phyloP scores from a whole-genome alignment of 1,140 invertebrate genomes.

The Aphidius gifuensis region DNA sequence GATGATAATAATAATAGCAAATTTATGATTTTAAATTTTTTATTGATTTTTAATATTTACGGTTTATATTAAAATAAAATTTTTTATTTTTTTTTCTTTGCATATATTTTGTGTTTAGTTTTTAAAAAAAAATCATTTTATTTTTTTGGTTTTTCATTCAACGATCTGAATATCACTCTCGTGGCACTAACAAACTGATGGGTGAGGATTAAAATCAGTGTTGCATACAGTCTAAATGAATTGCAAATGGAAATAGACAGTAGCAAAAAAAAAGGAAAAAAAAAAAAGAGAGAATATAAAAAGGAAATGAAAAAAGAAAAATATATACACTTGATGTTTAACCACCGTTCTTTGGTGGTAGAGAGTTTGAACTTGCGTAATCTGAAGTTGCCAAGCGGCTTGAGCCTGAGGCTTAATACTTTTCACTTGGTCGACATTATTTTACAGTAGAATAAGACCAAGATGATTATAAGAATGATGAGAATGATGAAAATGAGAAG shows the following conservation, averaged over 20 bases:
- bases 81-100: too few species aligned
- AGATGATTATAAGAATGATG: slow-evolving; percentile 6
- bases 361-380: slow-evolving; percentile 7
- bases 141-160: too few species aligned
- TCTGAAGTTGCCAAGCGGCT: slow-evolving; percentile 16
- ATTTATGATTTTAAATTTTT: too few species aligned
- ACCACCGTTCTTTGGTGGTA: neutral
- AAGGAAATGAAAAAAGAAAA: slow-evolving; percentile 8
- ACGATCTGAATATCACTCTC: too few species aligned
- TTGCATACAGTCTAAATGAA: slow-evolving; percentile 6
- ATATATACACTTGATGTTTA: slow-evolving; percentile 2
- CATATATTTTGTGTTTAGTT: too few species aligned
- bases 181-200: too few species aligned
- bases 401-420: slow-evolving; percentile 10
- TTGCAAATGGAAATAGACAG: too few species aligned
- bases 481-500: slow-evolving; percentile 4
- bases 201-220: neutral
- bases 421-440: slow-evolving; percentile 24
- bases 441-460: slow-evolving; percentile 8
- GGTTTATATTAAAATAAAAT: too few species aligned
- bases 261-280: too few species aligned
- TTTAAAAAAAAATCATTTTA: too few species aligned
- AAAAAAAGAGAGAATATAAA: neutral
- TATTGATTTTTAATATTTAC: too few species aligned
- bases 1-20: too few species aligned